Percentiles rank a stretch among this genome's conserved stretches.
These are phyloP conservation scores for Menidia beryllina DNA, from an alignment of 2,113 vertebrate genomes.

Conservation along the genomic window DNA sequence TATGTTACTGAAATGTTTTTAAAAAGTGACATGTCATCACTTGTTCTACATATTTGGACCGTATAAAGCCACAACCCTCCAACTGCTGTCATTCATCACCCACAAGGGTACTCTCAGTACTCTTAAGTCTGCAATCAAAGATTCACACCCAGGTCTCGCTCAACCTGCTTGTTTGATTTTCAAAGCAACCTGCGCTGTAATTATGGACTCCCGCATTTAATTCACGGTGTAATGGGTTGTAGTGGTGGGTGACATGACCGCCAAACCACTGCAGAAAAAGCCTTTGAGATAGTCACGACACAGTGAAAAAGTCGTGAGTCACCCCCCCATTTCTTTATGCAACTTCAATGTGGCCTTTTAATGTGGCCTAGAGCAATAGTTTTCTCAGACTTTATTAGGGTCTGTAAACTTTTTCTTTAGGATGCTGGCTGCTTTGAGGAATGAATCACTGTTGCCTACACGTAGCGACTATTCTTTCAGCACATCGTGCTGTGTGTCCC, in stretches of 20 bases:
- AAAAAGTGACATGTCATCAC: conserved; percentile 24
- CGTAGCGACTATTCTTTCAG: too few species aligned
- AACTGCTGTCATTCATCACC: not conserved
- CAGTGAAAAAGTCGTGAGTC: not conserved
- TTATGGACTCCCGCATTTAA: not conserved
- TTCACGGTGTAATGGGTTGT: not conserved
- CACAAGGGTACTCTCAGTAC: not conserved
- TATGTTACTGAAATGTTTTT: not conserved
- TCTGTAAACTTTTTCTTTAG: too few species aligned
- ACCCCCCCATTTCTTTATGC: too few species aligned
- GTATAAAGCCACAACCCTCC: conserved; percentile 19
- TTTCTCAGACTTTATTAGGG: not conserved
- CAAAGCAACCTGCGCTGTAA: not conserved
- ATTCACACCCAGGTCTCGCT: conserved; percentile 12
- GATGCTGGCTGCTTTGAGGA: too few species aligned
- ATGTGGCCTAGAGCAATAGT: not conserved
- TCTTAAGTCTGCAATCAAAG: not conserved
- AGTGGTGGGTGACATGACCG: not conserved
- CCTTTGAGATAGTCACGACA: not conserved
- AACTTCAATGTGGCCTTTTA: too few species aligned
- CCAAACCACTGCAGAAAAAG: not conserved
- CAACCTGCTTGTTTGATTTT: conserved; percentile 15
- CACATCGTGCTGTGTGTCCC: too few species aligned
- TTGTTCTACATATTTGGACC: conserved; percentile 23
- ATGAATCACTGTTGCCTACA: too few species aligned